A percentile compares a stretch with the other conserved stretches of the same genome.
Evolutionary conservation across 2,113 vertebrate genomes (phyloP).

Genomic region (Pseudorectes ferrugineus): DNA sequence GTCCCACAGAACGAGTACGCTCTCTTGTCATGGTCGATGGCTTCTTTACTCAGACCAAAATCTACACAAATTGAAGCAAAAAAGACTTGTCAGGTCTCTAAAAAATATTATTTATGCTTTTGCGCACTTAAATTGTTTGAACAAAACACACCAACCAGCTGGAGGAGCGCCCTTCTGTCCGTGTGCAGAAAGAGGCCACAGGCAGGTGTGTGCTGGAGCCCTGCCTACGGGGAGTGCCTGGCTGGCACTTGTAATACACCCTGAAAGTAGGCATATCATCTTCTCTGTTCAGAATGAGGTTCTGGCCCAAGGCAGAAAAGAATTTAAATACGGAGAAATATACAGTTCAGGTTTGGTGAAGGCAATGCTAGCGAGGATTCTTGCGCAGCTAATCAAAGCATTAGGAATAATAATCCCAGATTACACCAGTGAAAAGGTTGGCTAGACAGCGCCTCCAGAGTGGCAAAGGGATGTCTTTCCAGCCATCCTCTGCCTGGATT

Average conservation of each 20-base stretch:
- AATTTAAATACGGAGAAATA: background rate
- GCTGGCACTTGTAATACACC: fast-evolving
- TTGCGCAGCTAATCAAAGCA: background rate
- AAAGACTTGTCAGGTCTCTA: background rate
- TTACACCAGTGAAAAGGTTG: background rate
- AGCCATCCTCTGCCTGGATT: background rate
- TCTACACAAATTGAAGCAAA: slow-evolving; percentile 67
- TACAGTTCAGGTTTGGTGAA: background rate
- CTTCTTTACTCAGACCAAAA: slow-evolving; percentile 95
- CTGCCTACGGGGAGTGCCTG: fast-evolving
- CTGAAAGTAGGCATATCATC: fast-evolving
- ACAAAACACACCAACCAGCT: background rate
- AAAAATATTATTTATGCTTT: background rate
- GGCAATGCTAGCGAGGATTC: background rate
- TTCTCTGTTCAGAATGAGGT: background rate
- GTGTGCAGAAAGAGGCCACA: background rate
- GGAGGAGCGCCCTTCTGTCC: background rate
- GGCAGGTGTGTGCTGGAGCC: fast-evolving
- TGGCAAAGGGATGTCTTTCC: background rate
- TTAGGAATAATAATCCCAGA: background rate
- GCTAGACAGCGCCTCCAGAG: background rate
- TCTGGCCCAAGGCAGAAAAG: background rate
- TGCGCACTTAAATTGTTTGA: background rate
- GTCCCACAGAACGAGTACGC: slow-evolving; percentile 96
- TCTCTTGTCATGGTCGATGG: slow-evolving; percentile 92